Conservation (phyloP, 2,888 invertebrate genomes). For the Cephus sareptanus region DNA sequence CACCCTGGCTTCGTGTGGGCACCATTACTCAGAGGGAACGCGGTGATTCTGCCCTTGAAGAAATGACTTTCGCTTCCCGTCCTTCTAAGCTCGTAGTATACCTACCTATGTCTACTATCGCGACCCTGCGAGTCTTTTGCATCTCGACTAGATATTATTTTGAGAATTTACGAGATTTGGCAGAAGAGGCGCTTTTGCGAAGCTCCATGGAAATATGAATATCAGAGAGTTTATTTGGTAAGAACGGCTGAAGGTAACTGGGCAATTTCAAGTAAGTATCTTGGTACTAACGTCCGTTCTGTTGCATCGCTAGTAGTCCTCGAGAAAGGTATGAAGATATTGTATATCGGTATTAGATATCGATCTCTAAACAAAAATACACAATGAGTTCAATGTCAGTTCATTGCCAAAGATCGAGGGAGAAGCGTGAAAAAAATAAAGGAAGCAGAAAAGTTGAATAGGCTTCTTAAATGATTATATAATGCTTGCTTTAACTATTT, state of each 20-base stretch:
- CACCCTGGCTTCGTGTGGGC: not conserved
- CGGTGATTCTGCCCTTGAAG: not conserved
- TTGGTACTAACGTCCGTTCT: not conserved
- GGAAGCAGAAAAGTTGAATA: not conserved
- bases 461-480: not conserved
- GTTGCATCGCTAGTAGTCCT: not conserved
- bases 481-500: not conserved
- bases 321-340: not conserved
- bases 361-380: not conserved
- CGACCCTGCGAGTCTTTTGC: not conserved
- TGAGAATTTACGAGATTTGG: not conserved
- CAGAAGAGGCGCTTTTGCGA: not conserved
- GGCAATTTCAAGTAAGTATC: not conserved
- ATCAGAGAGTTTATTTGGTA: not conserved
- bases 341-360: not conserved
- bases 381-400: not conserved
- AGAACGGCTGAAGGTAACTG: not conserved
- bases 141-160: not conserved
- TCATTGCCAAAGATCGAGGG: not conserved
- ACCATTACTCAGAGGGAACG: conserved; percentile 3
- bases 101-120: not conserved
- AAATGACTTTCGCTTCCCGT: not conserved
- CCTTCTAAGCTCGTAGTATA: not conserved
- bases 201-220: not conserved
- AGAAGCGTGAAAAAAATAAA: not conserved